Evolutionary conservation across 2,113 vertebrate species (phyloP).

Genomic region (Chionis minor): DNA sequence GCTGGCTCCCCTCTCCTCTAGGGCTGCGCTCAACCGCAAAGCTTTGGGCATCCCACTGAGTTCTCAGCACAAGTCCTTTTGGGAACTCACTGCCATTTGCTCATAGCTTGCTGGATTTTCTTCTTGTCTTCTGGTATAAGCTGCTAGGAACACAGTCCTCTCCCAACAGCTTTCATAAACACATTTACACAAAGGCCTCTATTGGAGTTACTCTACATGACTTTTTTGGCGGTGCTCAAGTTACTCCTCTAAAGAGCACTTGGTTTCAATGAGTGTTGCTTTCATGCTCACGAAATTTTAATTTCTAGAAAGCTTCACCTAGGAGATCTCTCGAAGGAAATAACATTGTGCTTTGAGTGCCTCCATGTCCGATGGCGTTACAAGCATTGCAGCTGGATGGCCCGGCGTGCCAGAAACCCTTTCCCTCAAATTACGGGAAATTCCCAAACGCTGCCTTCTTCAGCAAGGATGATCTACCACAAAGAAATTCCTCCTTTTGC

Average conservation of each 20-base stretch:
- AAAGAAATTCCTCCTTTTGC: not conserved
- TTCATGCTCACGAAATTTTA: not conserved
- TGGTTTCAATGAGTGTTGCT: not conserved
- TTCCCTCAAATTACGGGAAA: not conserved
- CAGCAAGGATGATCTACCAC: not conserved
- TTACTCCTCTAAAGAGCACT: not conserved
- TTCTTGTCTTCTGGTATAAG: not conserved
- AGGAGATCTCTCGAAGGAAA: not conserved
- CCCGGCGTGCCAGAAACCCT: not conserved
- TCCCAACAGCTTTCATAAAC: not conserved
- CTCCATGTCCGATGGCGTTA: rapidly evolving
- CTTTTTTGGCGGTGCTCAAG: not conserved
- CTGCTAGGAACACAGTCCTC: not conserved
- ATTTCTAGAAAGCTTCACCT: not conserved
- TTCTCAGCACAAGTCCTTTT: not conserved
- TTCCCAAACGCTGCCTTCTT: not conserved
- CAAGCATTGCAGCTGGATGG: not conserved
- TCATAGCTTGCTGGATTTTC: not conserved
- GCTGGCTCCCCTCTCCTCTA: not conserved
- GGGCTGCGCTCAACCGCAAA: not conserved
- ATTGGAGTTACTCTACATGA: not conserved
- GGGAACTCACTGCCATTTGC: not conserved
- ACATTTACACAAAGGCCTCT: not conserved
- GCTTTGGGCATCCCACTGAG: not conserved
- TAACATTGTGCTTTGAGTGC: not conserved